Conservation (phyloP, 1,140 invertebrate species). For the Drosophila pandora region DNA sequence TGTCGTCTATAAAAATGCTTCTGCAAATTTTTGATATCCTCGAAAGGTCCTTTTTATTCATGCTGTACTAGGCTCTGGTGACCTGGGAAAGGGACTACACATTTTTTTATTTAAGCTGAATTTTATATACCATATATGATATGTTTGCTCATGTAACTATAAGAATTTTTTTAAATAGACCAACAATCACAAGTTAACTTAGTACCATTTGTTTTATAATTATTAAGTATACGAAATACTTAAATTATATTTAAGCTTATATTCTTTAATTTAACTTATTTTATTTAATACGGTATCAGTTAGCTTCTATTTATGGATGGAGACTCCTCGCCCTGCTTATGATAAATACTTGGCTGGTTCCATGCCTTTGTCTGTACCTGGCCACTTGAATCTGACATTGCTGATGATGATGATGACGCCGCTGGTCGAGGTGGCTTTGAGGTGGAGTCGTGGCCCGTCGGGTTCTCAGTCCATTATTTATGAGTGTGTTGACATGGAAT, state of each 20-base stretch:
- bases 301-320: neutral
- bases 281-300: constrained; percentile 17
- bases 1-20: constrained; percentile 68
- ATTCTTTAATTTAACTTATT: no score
- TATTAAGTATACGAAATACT: neutral
- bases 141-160: no score
- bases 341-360: constrained; percentile 69
- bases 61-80: no score
- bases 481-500: constrained; percentile 83
- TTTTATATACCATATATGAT: no score
- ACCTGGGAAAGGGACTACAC: neutral
- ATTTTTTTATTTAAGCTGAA: no score
- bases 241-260: no score
- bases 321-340: constrained; percentile 46
- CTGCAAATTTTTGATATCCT: constrained; percentile 44
- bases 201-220: no score
- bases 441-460: neutral
- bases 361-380: constrained; percentile 63
- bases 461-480: constrained; percentile 78
- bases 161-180: no score
- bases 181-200: no score
- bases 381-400: constrained; percentile 53
- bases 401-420: constrained; percentile 46
- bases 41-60: neutral
- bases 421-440: constrained; percentile 25